Conservation (phyloP, 2,888 invertebrate genomes). For the Luffia ferchaultella region DNA sequence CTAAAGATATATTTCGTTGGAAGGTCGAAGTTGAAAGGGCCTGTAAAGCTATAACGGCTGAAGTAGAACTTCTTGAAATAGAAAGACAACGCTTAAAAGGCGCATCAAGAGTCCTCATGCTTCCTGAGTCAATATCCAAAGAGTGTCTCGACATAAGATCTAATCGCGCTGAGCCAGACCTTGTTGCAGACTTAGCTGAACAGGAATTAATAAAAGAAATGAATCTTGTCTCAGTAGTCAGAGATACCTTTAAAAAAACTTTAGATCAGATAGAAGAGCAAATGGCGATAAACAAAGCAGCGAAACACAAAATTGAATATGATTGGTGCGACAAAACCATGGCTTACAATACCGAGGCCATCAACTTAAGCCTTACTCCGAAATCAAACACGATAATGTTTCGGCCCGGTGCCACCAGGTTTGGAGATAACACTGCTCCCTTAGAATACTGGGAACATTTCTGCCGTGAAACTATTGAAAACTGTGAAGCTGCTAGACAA, state of each 20-base stretch:
- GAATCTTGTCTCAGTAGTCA: constrained; percentile 74
- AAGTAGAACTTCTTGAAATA: constrained; percentile 73
- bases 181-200: constrained; percentile 79
- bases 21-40: constrained; percentile 77
- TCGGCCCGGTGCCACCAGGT: constrained; percentile 80
- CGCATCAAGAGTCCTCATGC: constrained; percentile 70
- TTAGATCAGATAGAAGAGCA: constrained; percentile 74
- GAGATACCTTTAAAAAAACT: constrained; percentile 67
- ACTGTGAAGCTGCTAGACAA: constrained; percentile 78
- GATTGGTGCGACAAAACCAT: constrained; percentile 93
- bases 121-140: constrained; percentile 78
- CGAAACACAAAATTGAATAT: constrained; percentile 83
- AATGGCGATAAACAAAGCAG: constrained; percentile 76
- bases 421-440: constrained; percentile 73
- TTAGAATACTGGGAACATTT: constrained; percentile 86
- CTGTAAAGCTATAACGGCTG: constrained; percentile 72
- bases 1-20: constrained; percentile 76
- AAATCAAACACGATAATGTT: constrained; percentile 77
- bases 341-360: constrained; percentile 78
- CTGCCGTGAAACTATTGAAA: constrained; percentile 78
- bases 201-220: constrained; percentile 80
- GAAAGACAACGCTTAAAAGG: constrained; percentile 74
- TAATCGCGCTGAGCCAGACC: constrained; percentile 74
- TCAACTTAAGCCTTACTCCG: constrained; percentile 73
- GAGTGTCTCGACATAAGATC: constrained; percentile 79